Percentiles rank a stretch among this genome's conserved stretches.
phyloP scores from a whole-genome alignment of 2,888 invertebrate genomes.

The Xestia ashworthii region DNA sequence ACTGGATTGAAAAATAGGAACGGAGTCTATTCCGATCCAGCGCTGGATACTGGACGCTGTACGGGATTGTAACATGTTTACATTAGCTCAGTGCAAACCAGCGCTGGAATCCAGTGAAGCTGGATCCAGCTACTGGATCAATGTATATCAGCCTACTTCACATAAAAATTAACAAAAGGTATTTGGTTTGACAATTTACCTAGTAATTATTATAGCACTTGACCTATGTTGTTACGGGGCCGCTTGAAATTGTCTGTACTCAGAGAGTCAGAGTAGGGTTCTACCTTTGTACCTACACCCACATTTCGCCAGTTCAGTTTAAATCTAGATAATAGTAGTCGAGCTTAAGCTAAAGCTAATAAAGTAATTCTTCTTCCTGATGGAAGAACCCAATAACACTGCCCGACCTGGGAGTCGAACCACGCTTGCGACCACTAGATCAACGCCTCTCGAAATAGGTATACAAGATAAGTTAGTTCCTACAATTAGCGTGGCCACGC shows the following conservation, averaged over 20 bases:
- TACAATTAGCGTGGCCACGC: background rate
- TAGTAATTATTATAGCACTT: background rate
- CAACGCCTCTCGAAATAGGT: background rate
- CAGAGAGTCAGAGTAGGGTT: background rate
- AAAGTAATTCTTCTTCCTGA: too few relatives aligned
- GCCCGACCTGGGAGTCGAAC: background rate
- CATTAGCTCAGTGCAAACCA: too few relatives aligned
- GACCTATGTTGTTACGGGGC: background rate
- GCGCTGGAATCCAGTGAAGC: too few relatives aligned
- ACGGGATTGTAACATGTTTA: too few relatives aligned
- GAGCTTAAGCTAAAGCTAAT: background rate
- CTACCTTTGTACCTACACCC: too few relatives aligned
- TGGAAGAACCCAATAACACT: background rate
- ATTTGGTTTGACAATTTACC: conserved; percentile 43
- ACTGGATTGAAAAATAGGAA: too few relatives aligned
- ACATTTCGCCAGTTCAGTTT: background rate
- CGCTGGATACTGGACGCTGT: too few relatives aligned
- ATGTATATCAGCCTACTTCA: too few relatives aligned
- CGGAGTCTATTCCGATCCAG: too few relatives aligned
- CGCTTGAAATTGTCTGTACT: background rate
- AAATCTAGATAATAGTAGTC: background rate
- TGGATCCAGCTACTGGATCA: too few relatives aligned
- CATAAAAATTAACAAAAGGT: conserved; percentile 10
- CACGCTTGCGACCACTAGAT: background rate
- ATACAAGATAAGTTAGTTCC: background rate